Base-by-base conservation (phyloP, 1,140 invertebrate genomes). In the Drosophila equinoxialis region DNA sequence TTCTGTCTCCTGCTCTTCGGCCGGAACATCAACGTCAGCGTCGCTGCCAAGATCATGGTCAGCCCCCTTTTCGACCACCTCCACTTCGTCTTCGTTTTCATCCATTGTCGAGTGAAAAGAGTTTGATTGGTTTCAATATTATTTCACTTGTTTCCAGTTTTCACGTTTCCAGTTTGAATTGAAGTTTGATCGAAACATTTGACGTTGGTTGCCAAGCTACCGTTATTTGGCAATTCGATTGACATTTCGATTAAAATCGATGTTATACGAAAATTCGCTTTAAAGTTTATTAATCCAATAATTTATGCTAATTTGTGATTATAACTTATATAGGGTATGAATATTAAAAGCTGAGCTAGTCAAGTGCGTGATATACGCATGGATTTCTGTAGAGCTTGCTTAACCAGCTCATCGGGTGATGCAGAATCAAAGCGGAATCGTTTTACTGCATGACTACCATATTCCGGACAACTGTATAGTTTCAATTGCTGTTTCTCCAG, bases 391-490 rank as follows among this genome's bases (percentile, higher is more conserved):
- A 90, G 67, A 11, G 81, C 67, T 57, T 74, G 71, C 45, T 90
- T 80, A 4, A 91, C 81, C 26, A 89, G 23, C 30, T 91, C 86
- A 72, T 91, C 90, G 2, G 90, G 90, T 13, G 90, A 91, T 42
- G 76, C 75, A 2, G 90, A 89, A 63, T 91, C 77, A 54, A 91
- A 91, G 11, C 42, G 60, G 72, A 91, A 91, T 10, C 86, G 75
- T 65, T 79, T 79, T 14, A 91, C 76, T 58, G 84, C 45, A 23
- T 51, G 71, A 1, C 51, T 14, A 8, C 74, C 80, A 30, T 84
- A 89, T n/a, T 79, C 71, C 20, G 57, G 13, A 4, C 60, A 61
- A n/a, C 26, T 35, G 26, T 14, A 84, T 30, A 89, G 54, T n/a
- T 78, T 81, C 6, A 89, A 54, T 39, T 84, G 68, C 3, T 51